These are phyloP conservation scores for Parasteatoda tepidariorum DNA, from an alignment of 1,140 invertebrate species.

Conservation along the genomic window DNA sequence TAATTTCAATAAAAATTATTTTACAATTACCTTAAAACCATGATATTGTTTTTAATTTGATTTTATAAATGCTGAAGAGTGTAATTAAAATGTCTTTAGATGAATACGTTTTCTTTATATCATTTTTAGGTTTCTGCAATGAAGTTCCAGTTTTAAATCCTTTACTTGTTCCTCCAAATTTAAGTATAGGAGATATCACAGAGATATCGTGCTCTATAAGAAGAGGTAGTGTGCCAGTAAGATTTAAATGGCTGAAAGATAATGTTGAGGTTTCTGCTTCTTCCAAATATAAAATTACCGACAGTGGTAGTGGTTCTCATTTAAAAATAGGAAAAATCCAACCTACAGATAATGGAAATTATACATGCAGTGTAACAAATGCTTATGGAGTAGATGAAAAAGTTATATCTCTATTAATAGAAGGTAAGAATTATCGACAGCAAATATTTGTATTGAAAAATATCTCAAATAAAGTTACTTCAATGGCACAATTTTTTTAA, in stretches of 20 bases:
- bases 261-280: neutral
- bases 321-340: constrained; percentile 4
- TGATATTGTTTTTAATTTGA: too few species aligned
- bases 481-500: neutral
- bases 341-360: constrained; percentile 62
- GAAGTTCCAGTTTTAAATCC: constrained; percentile 36
- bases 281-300: neutral
- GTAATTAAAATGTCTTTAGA: too few species aligned
- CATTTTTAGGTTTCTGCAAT: too few species aligned
- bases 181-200: neutral
- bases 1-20: too few species aligned
- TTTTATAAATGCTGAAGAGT: too few species aligned
- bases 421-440: constrained; percentile 14
- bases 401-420: constrained; percentile 42
- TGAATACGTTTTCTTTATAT: too few species aligned
- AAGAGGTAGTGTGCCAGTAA: constrained; percentile 17
- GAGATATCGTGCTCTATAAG: constrained; percentile 21
- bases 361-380: constrained; percentile 64
- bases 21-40: too few species aligned
- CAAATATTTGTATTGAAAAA: too few species aligned
- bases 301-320: neutral
- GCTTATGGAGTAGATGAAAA: constrained; percentile 59
- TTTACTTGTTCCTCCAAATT: constrained; percentile 12
- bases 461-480: neutral
- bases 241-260: constrained; percentile 28